Conservation (phyloP, 2,797 vertebrate species). For the Oreortyx pictus region DNA sequence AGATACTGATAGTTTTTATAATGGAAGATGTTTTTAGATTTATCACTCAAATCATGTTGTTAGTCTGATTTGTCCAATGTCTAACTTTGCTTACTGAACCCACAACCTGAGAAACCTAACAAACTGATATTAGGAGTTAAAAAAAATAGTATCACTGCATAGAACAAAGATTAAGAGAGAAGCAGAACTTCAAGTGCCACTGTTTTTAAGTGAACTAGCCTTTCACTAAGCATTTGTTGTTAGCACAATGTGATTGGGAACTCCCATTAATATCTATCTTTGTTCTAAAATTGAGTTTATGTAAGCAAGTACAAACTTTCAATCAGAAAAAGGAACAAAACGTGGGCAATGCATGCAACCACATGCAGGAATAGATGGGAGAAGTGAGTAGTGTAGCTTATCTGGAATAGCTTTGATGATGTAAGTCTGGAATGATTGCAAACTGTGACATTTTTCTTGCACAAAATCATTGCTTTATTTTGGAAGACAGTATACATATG, state of each 20-base stretch:
- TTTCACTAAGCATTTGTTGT: background rate
- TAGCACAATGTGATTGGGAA: background rate
- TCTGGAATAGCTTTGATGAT: slow-evolving; percentile 26
- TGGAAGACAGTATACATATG: slow-evolving; percentile 30
- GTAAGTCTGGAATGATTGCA: slow-evolving; percentile 20
- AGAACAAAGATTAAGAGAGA: background rate
- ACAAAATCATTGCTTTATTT: slow-evolving; percentile 60
- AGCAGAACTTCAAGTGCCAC: background rate
- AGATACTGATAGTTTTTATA: background rate
- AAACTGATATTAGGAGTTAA: background rate
- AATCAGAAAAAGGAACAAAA: slow-evolving; percentile 15
- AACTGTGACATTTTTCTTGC: slow-evolving; percentile 35
- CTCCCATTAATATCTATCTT: background rate
- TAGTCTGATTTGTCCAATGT: background rate
- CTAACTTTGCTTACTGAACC: background rate
- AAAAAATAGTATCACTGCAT: background rate
- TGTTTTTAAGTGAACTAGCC: background rate
- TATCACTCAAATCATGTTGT: background rate
- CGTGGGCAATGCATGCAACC: background rate
- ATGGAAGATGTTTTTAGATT: background rate
- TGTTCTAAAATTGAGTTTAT: background rate
- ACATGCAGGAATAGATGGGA: background rate
- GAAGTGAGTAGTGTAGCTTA: background rate
- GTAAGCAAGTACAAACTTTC: background rate
- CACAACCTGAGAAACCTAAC: background rate